A percentile compares a stretch with the other conserved stretches of the same genome.
Evolutionary conservation across 2,888 invertebrate genomes (phyloP).

Genomic region (Nephrotoma flavescens): DNA sequence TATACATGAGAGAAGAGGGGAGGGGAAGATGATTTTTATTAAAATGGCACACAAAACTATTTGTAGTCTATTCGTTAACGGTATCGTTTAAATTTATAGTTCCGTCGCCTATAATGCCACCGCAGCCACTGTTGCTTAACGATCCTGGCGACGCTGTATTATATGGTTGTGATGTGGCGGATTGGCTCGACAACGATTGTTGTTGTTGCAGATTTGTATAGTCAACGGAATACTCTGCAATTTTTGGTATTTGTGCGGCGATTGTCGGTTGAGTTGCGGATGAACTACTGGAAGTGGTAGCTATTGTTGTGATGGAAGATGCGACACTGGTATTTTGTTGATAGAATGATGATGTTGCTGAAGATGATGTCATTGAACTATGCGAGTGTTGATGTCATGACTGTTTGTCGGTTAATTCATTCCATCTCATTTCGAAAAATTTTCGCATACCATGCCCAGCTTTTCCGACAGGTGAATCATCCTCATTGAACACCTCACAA

Average conservation of each 20-base stretch:
- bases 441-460: conserved; percentile 88
- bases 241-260: not conserved
- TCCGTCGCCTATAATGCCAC: not conserved
- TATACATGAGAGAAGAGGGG: not conserved
- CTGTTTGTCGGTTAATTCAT: conserved; percentile 42
- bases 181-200: not conserved
- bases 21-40: not conserved
- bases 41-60: not conserved
- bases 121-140: not conserved
- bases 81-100: not conserved
- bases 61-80: not conserved
- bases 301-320: not conserved
- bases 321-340: not conserved
- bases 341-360: not conserved
- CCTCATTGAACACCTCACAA: conserved; percentile 96
- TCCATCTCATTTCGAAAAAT: conserved; percentile 86
- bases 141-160: not conserved
- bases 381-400: conserved; percentile 27
- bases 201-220: not conserved
- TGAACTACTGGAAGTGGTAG: not conserved
- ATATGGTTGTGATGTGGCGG: not conserved
- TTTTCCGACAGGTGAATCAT: conserved; percentile 93
- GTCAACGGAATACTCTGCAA: not conserved
- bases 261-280: not conserved
- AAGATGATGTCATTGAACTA: not conserved